Evolutionary conservation across 2,797 vertebrate species (phyloP).

Genomic region (Crypturellus tataupa): DNA sequence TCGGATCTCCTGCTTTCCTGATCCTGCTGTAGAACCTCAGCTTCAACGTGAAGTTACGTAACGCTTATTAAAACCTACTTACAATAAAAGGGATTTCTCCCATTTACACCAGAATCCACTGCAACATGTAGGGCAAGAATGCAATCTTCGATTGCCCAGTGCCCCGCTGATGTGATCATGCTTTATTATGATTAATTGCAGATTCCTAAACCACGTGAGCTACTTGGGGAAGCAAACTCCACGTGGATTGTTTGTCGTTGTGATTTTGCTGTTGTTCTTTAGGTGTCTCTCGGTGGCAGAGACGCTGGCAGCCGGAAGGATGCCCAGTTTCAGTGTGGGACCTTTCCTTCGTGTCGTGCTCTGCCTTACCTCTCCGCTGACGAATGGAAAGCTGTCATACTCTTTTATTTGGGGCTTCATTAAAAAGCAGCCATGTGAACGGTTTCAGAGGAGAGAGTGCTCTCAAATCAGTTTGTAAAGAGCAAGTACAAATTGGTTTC

Average conservation of each 20-base stretch:
- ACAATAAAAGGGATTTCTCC: neutral
- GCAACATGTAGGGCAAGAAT: neutral
- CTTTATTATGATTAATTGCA: neutral
- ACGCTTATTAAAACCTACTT: neutral
- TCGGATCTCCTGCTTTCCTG: neutral
- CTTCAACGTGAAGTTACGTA: neutral
- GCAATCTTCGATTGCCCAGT: neutral
- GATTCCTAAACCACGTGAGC: neutral
- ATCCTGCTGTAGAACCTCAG: neutral
- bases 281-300: neutral
- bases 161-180: neutral
- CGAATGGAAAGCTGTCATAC: neutral
- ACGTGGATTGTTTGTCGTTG: neutral
- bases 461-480: constrained; percentile 22
- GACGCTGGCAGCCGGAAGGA: neutral
- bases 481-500: neutral
- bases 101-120: rapidly evolving
- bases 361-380: neutral
- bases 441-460: constrained; percentile 18
- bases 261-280: neutral
- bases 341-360: neutral
- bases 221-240: neutral
- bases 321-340: neutral
- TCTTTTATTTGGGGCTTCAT: constrained; percentile 12
- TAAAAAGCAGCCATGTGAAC: neutral